Conservation (phyloP, 2,888 invertebrate species). For the Scaptomyza tumidula region DNA sequence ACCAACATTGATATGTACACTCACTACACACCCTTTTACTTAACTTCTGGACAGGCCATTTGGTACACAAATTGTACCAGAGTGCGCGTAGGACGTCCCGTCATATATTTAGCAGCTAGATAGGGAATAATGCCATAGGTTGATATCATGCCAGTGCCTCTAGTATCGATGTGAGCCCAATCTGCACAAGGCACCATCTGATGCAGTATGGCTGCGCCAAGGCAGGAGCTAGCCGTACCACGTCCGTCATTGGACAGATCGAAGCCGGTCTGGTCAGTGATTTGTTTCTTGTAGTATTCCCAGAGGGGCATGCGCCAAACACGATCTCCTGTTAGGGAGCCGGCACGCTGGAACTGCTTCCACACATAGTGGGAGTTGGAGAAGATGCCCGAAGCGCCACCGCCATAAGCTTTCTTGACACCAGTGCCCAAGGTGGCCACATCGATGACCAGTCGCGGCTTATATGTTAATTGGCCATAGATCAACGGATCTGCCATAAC, state of each 20-base stretch:
- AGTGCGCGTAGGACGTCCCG: constrained; percentile 87
- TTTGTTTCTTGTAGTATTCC: constrained; percentile 80
- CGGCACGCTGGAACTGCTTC: constrained; percentile 86
- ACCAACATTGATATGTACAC: background rate
- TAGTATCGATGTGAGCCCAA: constrained; percentile 90
- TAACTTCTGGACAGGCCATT: constrained; percentile 83
- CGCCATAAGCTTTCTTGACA: constrained; percentile 86
- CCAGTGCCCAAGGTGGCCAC: constrained; percentile 86
- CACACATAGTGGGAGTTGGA: constrained; percentile 86
- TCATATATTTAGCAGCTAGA: constrained; percentile 86
- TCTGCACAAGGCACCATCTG: constrained; percentile 88
- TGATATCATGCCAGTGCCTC: constrained; percentile 88
- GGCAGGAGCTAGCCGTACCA: constrained; percentile 87
- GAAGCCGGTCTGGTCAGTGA: constrained; percentile 71
- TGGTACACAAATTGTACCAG: constrained; percentile 85
- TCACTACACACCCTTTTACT: constrained; percentile 16
- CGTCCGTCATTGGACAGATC: constrained; percentile 87
- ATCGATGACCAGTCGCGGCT: constrained; percentile 86
- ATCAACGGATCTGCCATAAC: constrained; percentile 92
- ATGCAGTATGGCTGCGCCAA: constrained; percentile 89
- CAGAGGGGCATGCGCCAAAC: constrained; percentile 88
- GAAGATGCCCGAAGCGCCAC: constrained; percentile 86
- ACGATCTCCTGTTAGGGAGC: constrained; percentile 87
- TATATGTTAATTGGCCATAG: constrained; percentile 89
- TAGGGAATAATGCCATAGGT: constrained; percentile 87